Base-by-base conservation (phyloP, 2,888 invertebrate genomes). In the Cyclophora albipunctata region DNA sequence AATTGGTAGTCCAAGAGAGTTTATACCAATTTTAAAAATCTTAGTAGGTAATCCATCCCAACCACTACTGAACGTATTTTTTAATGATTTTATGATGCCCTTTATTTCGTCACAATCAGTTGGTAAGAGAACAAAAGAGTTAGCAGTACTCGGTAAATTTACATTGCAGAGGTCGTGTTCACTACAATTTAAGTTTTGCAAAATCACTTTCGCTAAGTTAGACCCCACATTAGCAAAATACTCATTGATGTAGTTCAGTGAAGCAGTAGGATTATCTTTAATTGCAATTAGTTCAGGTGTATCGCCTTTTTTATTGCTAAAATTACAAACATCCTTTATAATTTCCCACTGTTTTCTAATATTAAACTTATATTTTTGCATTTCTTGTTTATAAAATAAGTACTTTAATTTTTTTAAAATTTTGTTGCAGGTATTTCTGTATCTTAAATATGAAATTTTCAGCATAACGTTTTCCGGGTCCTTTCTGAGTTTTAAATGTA, bases 381-480 rank as follows among this genome's bases (percentile, higher is more conserved):
- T 4, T 5, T 43, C 33, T 4, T 33, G 5, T 5, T 33, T 43
- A 43, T 43, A 43, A 7, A 33, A 43, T 43, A 33, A 2, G 3
- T 43, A 5, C 6, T 43, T 43, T 33, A 33, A 34, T 33, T n/a
- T 34, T 43, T 43, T 43, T 33, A 43, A 34, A 0, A 43, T 3
- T 33, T 33, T 43, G 3, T 33, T 43, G 6, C 20, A 7, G 5
- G 5, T 34, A 33, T 43, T 43, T 43, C 43, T n/a, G 33, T 43
- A 43, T 3, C 33, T 3, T 33, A 33, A 33, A 6, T 33, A 43
- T 33, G 55, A 51, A 4, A 48, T 47, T 45, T 54, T 49, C 4
- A 54, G 4, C n/a, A 42, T 45, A 3, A 4, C 1, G 45, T 64
- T 52, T n/a, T 51, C 42, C 2, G 58, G 59, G 4, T 47, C 3